A percentile compares a stretch with the other conserved stretches of the same genome.
Conservation (phyloP, 2,113 vertebrate genomes). For the Eulemur rufifrons region DNA sequence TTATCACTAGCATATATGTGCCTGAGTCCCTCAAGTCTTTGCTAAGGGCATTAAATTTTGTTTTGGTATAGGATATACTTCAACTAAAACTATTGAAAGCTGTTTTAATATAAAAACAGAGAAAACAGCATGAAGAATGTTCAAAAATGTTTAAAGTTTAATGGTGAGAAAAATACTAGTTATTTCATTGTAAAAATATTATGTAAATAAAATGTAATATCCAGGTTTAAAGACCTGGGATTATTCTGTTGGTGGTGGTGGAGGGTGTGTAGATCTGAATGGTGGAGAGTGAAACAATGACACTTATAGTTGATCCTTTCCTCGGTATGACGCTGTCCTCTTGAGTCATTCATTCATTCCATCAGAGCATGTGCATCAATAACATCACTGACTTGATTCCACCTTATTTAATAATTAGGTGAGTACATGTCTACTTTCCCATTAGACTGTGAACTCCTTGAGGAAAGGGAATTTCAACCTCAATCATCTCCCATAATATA, state of each 20-base stretch:
- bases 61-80: neutral
- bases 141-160: conserved; percentile 33
- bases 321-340: neutral
- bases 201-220: conserved; percentile 18
- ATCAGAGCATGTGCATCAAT: neutral
- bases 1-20: neutral
- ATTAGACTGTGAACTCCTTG: neutral
- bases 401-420: neutral
- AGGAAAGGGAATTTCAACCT: conserved; percentile 19
- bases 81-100: neutral
- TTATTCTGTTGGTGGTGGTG: neutral
- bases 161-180: neutral
- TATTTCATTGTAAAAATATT: neutral
- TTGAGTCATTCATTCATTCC: neutral
- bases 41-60: neutral
- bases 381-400: neutral
- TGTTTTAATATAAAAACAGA: conserved; percentile 37
- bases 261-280: neutral
- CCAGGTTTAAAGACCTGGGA: neutral
- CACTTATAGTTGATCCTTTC: neutral
- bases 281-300: neutral
- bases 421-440: neutral
- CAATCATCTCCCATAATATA: neutral
- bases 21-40: conserved; percentile 16
- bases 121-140: neutral